Percentiles rank a stretch among this genome's conserved stretches.
Evolutionary conservation across 2,888 invertebrate genomes (phyloP).

Genomic region (Tethea ocularis): DNA sequence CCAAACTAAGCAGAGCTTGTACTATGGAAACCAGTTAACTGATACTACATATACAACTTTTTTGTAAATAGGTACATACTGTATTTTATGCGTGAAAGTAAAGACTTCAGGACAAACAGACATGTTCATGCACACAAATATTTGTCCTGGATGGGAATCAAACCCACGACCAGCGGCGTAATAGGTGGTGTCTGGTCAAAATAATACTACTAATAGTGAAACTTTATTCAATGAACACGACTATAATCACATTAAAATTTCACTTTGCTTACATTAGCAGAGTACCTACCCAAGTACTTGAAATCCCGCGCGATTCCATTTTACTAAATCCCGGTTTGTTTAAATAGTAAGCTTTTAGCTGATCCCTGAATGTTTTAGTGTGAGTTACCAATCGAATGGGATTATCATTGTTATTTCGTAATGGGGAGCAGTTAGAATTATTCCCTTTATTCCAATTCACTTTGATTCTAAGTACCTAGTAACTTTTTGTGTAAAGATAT

Average conservation of each 20-base stretch:
- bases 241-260: constrained; percentile 53
- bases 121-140: no score
- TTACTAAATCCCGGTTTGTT: constrained; percentile 11
- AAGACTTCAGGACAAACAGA: no score
- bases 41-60: no score
- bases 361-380: neutral
- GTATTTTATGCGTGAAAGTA: no score
- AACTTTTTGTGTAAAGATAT: no score
- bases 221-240: constrained; percentile 9
- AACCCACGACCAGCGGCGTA: no score
- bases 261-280: constrained; percentile 25
- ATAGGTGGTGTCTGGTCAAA: no score
- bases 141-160: no score
- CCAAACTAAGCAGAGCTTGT: no score
- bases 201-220: neutral
- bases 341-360: constrained; percentile 8
- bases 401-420: neutral
- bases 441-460: neutral
- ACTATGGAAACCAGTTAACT: no score
- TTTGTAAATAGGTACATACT: no score
- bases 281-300: constrained; percentile 18
- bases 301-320: constrained; percentile 5
- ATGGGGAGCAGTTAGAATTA: neutral
- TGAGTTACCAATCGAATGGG: neutral
- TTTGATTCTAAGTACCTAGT: no score